Conservation (phyloP, 2,113 vertebrate genomes). For the Centrocercus urophasianus region DNA sequence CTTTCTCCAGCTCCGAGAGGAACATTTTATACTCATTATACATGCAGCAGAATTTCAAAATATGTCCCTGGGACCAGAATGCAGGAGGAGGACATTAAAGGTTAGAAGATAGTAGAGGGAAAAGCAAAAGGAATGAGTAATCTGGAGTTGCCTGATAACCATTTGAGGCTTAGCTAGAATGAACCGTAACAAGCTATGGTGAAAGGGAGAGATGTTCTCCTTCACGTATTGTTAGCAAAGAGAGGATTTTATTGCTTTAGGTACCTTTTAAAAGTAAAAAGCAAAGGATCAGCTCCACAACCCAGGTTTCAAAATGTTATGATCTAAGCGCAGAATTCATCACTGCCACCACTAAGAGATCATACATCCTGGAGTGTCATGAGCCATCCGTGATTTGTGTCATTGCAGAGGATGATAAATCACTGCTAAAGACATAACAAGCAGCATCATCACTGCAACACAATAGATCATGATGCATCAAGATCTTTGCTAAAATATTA, state of each 20-base stretch:
- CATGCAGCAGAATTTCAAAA: conserved; percentile 76
- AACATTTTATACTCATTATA: conserved; percentile 81
- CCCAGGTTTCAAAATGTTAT: conserved; percentile 73
- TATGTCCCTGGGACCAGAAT: conserved; percentile 73
- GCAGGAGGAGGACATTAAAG: conserved; percentile 70
- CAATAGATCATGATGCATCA: conserved; percentile 80
- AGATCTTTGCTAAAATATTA: conserved; percentile 76
- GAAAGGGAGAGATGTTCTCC: not conserved
- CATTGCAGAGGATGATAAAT: conserved; percentile 80
- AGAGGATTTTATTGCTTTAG: conserved; percentile 51
- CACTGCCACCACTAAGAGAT: conserved; percentile 65
- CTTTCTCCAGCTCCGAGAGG: conserved; percentile 74
- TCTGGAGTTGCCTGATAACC: conserved; percentile 51
- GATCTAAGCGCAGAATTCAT: conserved; percentile 74
- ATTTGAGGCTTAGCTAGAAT: conserved; percentile 26
- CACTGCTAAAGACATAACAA: conserved; percentile 75
- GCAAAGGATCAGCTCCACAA: conserved; percentile 55
- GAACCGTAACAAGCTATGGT: not conserved
- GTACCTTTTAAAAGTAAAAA: conserved; percentile 68
- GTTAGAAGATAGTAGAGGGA: conserved; percentile 61
- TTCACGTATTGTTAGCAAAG: conserved; percentile 37
- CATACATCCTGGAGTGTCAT: conserved; percentile 74
- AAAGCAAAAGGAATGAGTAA: conserved; percentile 64
- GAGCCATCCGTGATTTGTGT: conserved; percentile 77
- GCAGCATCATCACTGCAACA: conserved; percentile 70